phyloP scores from a whole-genome alignment of 2,113 vertebrate genomes.

The human region DNA sequence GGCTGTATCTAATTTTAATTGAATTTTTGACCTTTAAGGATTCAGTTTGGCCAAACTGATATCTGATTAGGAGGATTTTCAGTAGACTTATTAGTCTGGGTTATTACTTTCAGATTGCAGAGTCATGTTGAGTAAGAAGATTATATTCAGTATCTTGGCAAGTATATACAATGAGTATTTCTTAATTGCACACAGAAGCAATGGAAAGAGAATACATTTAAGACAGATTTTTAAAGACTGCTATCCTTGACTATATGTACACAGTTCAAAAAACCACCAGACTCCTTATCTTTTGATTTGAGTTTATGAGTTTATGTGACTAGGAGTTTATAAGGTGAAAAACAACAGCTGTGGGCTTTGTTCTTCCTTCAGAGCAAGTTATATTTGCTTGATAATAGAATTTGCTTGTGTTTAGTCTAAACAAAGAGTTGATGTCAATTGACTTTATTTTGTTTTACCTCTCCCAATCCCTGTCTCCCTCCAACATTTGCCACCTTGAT shows the following conservation, averaged over 20 bases:
- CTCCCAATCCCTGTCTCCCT: not conserved
- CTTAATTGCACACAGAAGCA: slow-evolving; percentile 47
- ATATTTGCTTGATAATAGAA: not conserved
- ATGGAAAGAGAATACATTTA: slow-evolving; percentile 30
- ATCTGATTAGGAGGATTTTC: slow-evolving; percentile 64
- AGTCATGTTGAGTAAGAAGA: slow-evolving; percentile 58
- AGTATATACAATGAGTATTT: slow-evolving; percentile 11
- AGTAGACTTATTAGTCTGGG: slow-evolving; percentile 49
- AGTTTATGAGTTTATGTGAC: not conserved
- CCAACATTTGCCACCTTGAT: not conserved
- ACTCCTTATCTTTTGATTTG: not conserved
- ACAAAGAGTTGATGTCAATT: not conserved
- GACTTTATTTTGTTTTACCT: not conserved
- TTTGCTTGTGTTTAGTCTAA: not conserved
- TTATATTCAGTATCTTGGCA: slow-evolving; percentile 48
- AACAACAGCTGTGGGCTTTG: not conserved
- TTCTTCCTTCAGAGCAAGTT: not conserved
- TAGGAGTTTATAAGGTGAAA: not conserved
- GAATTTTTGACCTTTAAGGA: slow-evolving; percentile 68
- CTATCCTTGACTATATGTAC: not conserved
- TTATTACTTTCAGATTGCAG: slow-evolving; percentile 61
- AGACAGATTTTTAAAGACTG: slow-evolving; percentile 10
- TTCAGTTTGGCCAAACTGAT: slow-evolving; percentile 50
- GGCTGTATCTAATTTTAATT: slow-evolving; percentile 60
- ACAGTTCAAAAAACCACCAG: not conserved